Evolutionary conservation across 2,113 vertebrate genomes (phyloP), one percentile per base, ranked within the genome.

Genomic region (Odontesthes bonariensis): DNA sequence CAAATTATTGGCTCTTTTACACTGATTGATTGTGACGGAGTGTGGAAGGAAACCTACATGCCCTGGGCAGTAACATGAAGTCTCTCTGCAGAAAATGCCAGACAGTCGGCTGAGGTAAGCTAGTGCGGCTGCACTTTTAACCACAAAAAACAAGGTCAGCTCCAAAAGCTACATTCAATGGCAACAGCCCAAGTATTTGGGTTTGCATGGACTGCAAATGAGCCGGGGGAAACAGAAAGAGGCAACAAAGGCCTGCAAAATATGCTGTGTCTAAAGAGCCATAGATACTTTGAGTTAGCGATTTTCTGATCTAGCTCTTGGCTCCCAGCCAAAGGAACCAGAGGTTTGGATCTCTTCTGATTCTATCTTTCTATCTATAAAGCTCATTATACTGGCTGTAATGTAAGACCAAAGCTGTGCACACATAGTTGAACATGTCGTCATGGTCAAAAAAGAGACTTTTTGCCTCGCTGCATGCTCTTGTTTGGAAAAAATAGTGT

Each of bases 401-500:
- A 6, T 23, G 22, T 33, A 23, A 1, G 20, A 59, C 12, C 35
- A 17, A 38, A 40, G 11, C 22, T 6, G 5, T 44, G 13, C 22
- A 47, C 0, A 4, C 17, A 32, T 56, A 42, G 57, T 61, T 53
- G 12, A 72, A 54, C 42, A 32, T 32, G 19, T 14, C 22, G 47
- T 54, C 53, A 17, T 54, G 40, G 23, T 1, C 6, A 17, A 27
- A 46, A 60, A 54, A 16, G 16, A 61, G 44, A 38, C 6, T 61
- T 27, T 60, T 35, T 23, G 17, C 42, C 38, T 44, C 11, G 38
- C 22, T 56, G 38, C 32, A 13, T 3, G 49, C 8, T 70, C 52
- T 51, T 56, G 60, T 56, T 40, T 69, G 22, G 66, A 66, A 71
- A 27, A 70, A 65, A 75, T 27, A 27, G 42, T 58, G 31, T 69